Percentiles rank a stretch among this genome's conserved stretches.
Evolutionary conservation across 2,888 invertebrate species (phyloP).

Genomic region (Isotomurus palustris): DNA sequence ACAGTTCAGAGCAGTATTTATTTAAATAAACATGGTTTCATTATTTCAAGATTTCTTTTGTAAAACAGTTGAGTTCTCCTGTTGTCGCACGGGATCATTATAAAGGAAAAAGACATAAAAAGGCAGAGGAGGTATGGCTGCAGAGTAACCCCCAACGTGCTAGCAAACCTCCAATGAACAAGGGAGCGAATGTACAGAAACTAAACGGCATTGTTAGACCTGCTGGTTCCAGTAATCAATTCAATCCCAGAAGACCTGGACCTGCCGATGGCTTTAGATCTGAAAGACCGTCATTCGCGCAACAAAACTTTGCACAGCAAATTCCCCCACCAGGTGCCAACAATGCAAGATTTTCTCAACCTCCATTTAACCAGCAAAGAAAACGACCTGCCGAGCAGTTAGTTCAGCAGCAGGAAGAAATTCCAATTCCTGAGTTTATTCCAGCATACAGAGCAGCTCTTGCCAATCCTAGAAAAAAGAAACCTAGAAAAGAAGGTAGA

Average conservation of each 20-base stretch:
- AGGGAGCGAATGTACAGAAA: no score
- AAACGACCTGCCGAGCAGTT: not conserved
- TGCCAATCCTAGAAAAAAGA: not conserved
- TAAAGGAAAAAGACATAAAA: conserved; percentile 38
- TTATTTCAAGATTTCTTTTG: conserved; percentile 8
- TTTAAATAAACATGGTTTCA: no score
- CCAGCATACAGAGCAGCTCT: conserved; percentile 7
- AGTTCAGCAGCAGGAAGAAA: not conserved
- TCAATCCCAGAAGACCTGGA: not conserved
- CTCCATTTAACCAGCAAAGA: not conserved
- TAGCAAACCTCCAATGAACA: no score
- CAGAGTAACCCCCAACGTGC: not conserved
- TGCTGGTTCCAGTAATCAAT: not conserved
- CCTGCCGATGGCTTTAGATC: not conserved
- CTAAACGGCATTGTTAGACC: conserved; percentile 6
- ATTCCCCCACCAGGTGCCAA: not conserved
- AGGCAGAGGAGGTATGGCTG: conserved; percentile 32
- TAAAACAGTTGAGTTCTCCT: conserved; percentile 25
- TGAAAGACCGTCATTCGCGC: not conserved
- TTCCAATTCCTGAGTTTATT: conserved; percentile 2
- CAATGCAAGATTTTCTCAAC: not conserved
- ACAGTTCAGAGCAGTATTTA: no score
- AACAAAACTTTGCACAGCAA: not conserved
- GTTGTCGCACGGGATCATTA: conserved; percentile 41
- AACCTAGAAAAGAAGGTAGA: conserved; percentile 9